Evolutionary conservation across 2,797 vertebrate species (phyloP).

Genomic region (Lerista edwardsae): DNA sequence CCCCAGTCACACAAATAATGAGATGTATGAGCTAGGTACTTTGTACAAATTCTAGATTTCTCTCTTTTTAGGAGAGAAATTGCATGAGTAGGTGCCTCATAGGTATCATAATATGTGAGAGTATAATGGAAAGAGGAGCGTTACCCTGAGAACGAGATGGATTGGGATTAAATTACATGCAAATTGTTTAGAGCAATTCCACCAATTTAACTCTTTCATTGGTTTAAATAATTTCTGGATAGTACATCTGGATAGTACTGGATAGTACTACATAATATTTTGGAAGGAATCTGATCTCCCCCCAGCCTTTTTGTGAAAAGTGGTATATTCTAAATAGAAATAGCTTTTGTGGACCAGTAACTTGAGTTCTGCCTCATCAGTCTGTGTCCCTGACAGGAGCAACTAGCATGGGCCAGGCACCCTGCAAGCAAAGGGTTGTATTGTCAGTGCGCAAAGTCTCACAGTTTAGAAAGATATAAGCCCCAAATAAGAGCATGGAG

Average conservation of each 20-base stretch:
- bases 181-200: not conserved
- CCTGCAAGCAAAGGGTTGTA: not conserved
- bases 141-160: too few relatives aligned
- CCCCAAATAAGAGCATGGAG: not conserved
- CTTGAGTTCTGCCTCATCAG: not conserved
- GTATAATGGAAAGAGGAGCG: not conserved
- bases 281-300: not conserved
- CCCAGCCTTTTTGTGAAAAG: too few relatives aligned
- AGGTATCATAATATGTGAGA: too few relatives aligned
- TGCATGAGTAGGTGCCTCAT: not conserved
- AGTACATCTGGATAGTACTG: not conserved
- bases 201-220: not conserved
- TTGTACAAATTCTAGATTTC: too few relatives aligned
- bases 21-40: not conserved
- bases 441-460: not conserved
- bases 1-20: not conserved
- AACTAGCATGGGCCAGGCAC: not conserved
- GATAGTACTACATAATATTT: not conserved
- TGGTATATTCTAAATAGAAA: too few relatives aligned
- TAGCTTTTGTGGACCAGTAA: not conserved
- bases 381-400: not conserved
- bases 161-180: not conserved
- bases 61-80: not conserved
- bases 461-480: not conserved
- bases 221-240: not conserved